Base-by-base conservation (phyloP, 1,140 invertebrate species). In the Drosophila insularis region DNA sequence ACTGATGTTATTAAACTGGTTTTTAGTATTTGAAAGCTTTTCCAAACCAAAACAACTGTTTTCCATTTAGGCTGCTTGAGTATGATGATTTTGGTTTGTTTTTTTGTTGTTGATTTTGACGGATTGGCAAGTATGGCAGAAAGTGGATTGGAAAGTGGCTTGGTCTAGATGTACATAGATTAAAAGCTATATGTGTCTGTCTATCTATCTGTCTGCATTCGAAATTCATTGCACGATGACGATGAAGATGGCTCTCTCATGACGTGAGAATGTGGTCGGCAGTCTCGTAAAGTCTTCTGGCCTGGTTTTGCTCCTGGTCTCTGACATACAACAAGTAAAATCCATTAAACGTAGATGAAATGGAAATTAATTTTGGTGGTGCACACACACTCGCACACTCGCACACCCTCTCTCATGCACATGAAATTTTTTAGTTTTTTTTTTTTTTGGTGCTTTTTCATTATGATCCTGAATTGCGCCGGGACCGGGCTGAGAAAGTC, bases 351-450 rank as follows among this genome's bases (percentile, higher is more conserved):
- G 31, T 50, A 17, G 55, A 64, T 21, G 63, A 64, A 64, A 64
- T 64, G 63, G 63, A 64, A 64, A 64, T 64, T 64, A 64, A 64
- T 54, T 64, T 64, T 32, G 17, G 46, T 43, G 14, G 21, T 35
- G 10, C 23, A 63, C 4, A 63, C 60, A 63, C 17, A 46, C 14
- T 10, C 32, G 10, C 32, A 35, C 32, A 35, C 32, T 10, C 35
- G 11, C 35, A 11, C 35, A 37, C 11, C 10, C 10, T 11, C 35
- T 3, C 10, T 2, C 27, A 27, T 27, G 27, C 27, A 27, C 27
- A 27, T 27, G 27, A 13, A 11, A 13, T 37, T 37, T 37, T 37
- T 37, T 35, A 19, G 10, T 35, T 46, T 46, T 46, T 27, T 19
- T 60, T 32, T 61, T 27, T 27, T 32, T 61, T 27, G 4, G 27